A percentile compares a stretch with the other conserved stretches of the same genome.
Evolutionary conservation across 2,113 vertebrate species (phyloP).

Genomic region (Sarotherodon lohbergeri): DNA sequence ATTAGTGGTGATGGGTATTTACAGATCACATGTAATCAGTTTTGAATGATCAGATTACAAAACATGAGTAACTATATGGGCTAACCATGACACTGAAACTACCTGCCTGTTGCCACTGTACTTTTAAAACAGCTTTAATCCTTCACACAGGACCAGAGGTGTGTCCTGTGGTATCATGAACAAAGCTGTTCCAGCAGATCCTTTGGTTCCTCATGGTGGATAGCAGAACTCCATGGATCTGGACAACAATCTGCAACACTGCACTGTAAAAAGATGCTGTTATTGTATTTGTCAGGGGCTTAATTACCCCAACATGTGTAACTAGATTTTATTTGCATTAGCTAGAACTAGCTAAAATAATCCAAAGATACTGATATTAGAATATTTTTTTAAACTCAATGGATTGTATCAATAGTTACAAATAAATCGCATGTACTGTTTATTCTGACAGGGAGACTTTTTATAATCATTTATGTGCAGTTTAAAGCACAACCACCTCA

Average conservation of each 20-base stretch:
- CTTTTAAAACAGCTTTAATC: not conserved
- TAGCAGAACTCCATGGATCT: not conserved
- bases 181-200: not conserved
- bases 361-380: not conserved
- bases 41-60: not conserved
- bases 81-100: not conserved
- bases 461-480: not conserved
- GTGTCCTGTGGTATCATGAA: not conserved
- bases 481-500: not conserved
- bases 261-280: not conserved
- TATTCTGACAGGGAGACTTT: not conserved
- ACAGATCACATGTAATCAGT: not conserved
- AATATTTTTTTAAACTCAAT: rapidly evolving
- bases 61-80: not conserved
- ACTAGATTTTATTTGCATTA: not conserved
- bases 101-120: not conserved
- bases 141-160: not conserved
- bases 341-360: not conserved
- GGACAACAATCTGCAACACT: not conserved
- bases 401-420: not conserved
- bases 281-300: not conserved
- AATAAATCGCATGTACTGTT: not conserved
- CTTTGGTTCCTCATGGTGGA: not conserved
- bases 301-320: not conserved
- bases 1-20: not conserved